Evolutionary conservation across 1,140 invertebrate species (phyloP), one percentile per base, ranked within the genome.

Genomic region (Drosophila miranda): DNA sequence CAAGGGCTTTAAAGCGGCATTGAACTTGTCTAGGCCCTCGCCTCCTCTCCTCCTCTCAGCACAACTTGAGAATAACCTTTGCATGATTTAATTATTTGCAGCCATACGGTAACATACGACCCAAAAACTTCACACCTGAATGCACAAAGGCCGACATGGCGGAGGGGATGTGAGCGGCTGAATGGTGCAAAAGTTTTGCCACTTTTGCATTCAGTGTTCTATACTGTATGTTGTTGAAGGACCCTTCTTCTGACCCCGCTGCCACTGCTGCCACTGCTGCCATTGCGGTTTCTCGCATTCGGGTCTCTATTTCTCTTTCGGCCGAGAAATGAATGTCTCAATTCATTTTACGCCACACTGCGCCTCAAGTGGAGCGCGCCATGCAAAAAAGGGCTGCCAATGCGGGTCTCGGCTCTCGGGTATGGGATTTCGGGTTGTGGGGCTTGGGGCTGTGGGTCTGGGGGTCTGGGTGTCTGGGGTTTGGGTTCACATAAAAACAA

Each of bases 311-410:
- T 60, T 56, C 68, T 55, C 52, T 43, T 67, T 58, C 11, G 34
- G 11, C 34, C 60, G 66, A 60, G 66, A 68, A 70, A 74, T 75
- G 75, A 87, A 82, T 87, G 82, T 87, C 82, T 87, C 82, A 87
- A 87, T 87, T 87, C 82, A 87, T 87, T 87, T 87, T 88, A 87
- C 83, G 82, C 83, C 67, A 87, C 83, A 87, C 62, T 82, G 83
- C 74, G 63, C 64, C 53, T 57, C 78, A 87, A 87, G 78, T 81
- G 82, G 78, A 87, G 83, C 82, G 69, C 57, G 55, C 68, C 69
- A 86, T 86, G 82, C 82, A 86, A 86, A 84, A 75, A 86, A 81
- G 82, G 82, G 78, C 81, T 86, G 73, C 82, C 62, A 55, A 56
- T 69, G 82, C 73, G 82, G 67, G 75, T 66, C 45, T 56, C 41